A percentile compares a stretch with the other conserved stretches of the same genome.
These are phyloP conservation scores for Xiphophorus hellerii DNA, from an alignment of 2,113 vertebrate genomes.

Conservation along the genomic window DNA sequence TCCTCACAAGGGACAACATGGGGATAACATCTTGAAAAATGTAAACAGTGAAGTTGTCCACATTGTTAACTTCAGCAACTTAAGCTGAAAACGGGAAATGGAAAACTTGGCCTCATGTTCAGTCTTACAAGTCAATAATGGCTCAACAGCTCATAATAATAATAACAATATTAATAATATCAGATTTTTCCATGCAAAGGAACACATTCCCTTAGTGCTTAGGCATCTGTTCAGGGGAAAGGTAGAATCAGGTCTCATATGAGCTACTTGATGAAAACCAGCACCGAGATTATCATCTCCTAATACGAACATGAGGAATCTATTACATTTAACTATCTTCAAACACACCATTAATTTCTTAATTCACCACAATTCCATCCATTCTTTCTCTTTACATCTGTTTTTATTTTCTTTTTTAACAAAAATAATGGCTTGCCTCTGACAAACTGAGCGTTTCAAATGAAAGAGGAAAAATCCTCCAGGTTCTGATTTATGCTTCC, in stretches of 20 bases:
- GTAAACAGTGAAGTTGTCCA: neutral
- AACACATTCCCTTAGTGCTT: neutral
- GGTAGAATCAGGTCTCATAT: slow-evolving; percentile 12
- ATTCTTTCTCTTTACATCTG: slow-evolving; percentile 34
- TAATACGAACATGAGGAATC: slow-evolving; percentile 48
- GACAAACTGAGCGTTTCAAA: slow-evolving; percentile 27
- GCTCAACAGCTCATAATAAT: neutral
- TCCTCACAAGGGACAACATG: neutral
- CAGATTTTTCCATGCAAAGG: neutral
- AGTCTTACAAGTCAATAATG: neutral
- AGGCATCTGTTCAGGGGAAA: neutral
- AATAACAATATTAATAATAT: neutral
- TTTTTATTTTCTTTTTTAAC: slow-evolving; percentile 54
- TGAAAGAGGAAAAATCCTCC: slow-evolving; percentile 19
- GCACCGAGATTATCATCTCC: slow-evolving; percentile 28
- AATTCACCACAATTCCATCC: slow-evolving; percentile 42
- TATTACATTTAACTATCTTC: slow-evolving; percentile 48
- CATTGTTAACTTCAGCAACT: slow-evolving; percentile 1
- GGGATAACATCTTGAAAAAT: slow-evolving; percentile 5
- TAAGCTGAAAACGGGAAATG: neutral
- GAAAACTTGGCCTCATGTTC: neutral
- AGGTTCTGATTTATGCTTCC: slow-evolving; percentile 42
- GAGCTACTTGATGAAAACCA: slow-evolving; percentile 44
- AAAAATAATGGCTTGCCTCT: slow-evolving; percentile 31
- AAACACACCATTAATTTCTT: slow-evolving; percentile 47